Evolutionary conservation across 2,113 vertebrate genomes (phyloP), one percentile per base, ranked within the genome.

Genomic region (Rostratula benghalensis): DNA sequence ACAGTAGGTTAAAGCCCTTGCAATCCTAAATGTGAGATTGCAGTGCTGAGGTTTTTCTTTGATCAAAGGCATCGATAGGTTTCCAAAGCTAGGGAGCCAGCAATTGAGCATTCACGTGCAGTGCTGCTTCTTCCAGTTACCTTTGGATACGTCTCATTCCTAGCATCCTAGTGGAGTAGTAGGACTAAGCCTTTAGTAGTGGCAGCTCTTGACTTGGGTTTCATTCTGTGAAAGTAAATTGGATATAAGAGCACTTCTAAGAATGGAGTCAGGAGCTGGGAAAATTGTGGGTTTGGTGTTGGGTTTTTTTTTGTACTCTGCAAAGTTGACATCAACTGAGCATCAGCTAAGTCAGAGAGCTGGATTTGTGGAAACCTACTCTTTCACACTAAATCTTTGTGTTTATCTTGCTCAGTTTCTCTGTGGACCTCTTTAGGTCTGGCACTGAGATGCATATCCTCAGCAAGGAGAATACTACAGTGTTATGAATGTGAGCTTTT

Each of bases 41-140:
- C 41, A 67, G 50, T 10, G 27, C 79, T 90, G 83, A 69, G 75
- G 46, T 79, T 97, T 79, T 37, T 3, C 27, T 60, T 67, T 85
- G 63, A 83, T 89, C 60, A 43, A 75, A 48, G 41, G 20, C 37
- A 71, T 9, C 0, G 84, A 89, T 73, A 90, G 57, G 80, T 82
- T 89, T 78, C 53, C 48, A 73, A 27, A 87, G 77, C 51, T 70
- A 46, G 41, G 56, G n/a, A 93, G n/a, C 7, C 31, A 51, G 39
- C 8, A 22, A 22, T 3, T 3, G 4, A 92, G 35, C 3, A 1
- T 23, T 82, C 39, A 35, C 1, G 0, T 28, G 68, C 51, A 74
- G n/a, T 10, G 59, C 28, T 73, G 20, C 48, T 80, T 48, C 64
- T 94, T 68, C 41, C 60, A 89, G 1, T n/a, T 78, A 8, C 68